These are phyloP conservation scores for Trissoscelio sp. DNA, from an alignment of 2,888 invertebrate genomes.

Conservation along the genomic window DNA sequence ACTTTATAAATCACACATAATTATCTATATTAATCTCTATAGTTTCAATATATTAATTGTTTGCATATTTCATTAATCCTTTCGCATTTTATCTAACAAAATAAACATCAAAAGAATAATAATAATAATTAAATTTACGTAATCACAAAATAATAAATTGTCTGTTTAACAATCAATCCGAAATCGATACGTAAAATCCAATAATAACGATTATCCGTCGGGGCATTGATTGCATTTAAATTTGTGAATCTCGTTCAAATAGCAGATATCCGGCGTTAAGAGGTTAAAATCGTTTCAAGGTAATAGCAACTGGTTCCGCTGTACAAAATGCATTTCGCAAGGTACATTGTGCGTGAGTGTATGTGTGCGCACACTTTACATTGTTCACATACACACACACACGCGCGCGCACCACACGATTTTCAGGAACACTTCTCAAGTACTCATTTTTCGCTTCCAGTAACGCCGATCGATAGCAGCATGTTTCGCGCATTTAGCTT, in stretches of 20 bases:
- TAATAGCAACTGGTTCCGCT: constrained; percentile 56
- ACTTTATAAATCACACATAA: too few species aligned
- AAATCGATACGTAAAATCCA: neutral
- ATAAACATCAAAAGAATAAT: neutral
- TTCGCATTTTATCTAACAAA: too few species aligned
- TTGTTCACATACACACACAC: neutral
- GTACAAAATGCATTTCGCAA: constrained; percentile 60
- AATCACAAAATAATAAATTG: too few species aligned
- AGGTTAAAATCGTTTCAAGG: constrained; percentile 60
- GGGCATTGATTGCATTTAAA: constrained; percentile 22
- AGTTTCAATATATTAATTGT: too few species aligned
- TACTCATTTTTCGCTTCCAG: constrained; percentile 37
- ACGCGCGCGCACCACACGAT: constrained; percentile 8
- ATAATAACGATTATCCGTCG: neutral
- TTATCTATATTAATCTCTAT: too few species aligned
- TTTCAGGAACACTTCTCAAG: constrained; percentile 47
- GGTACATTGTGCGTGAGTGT: constrained; percentile 13
- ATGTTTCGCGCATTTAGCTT: neutral
- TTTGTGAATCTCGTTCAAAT: constrained; percentile 27
- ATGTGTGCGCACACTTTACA: neutral
- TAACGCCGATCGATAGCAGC: constrained; percentile 32
- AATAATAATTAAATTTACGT: neutral
- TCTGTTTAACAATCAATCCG: neutral
- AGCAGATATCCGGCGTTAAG: constrained; percentile 42
- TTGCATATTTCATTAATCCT: too few species aligned